Evolutionary conservation across 2,797 vertebrate genomes (phyloP).

Genomic region (Pangasius larnaudii): DNA sequence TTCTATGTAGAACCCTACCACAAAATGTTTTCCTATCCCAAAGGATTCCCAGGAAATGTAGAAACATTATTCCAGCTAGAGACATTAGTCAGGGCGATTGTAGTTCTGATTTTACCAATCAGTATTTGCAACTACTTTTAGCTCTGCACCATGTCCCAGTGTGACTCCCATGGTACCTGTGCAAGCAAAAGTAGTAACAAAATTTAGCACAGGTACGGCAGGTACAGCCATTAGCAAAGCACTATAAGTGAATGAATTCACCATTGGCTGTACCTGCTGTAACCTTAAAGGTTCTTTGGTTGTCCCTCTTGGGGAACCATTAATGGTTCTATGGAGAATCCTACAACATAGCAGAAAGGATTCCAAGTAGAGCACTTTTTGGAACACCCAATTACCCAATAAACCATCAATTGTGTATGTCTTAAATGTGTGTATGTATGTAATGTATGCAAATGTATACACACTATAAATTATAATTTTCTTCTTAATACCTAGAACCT

Average conservation of each 20-base stretch:
- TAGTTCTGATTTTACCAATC: background rate
- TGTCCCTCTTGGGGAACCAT: background rate
- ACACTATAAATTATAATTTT: background rate
- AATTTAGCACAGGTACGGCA: background rate
- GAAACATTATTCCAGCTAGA: background rate
- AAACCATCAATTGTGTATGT: background rate
- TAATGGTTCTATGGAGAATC: background rate
- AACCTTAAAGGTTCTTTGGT: background rate
- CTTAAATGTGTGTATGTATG: background rate
- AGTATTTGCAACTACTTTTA: background rate
- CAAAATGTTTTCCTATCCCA: no score
- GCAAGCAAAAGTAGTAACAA: background rate
- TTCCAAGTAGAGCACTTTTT: background rate
- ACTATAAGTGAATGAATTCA: background rate
- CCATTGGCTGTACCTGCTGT: no score
- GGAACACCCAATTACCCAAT: background rate
- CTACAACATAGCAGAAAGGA: background rate
- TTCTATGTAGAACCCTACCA: background rate
- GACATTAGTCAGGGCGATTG: background rate
- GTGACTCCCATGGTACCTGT: background rate
- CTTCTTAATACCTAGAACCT: background rate
- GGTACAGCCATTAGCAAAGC: background rate
- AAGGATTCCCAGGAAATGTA: no score
- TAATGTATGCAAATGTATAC: no score
- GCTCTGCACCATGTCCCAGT: background rate